Evolutionary conservation across 2,797 vertebrate genomes (phyloP).

Genomic region (Spheniscus humboldti): DNA sequence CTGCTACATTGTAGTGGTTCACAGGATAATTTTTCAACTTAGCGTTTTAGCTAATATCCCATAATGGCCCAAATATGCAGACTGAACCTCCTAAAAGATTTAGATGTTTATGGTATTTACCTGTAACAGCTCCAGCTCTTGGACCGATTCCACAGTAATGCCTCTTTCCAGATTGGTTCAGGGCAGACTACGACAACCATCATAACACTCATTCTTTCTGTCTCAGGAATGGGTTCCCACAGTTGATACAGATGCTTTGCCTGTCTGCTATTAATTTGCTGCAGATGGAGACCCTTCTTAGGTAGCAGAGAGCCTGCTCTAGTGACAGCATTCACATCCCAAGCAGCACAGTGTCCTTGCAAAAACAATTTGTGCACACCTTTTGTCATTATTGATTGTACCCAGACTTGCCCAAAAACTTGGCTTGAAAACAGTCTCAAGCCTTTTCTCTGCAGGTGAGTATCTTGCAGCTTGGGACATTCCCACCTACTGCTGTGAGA

Average conservation of each 20-base stretch:
- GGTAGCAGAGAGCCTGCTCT: background rate
- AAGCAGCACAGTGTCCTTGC: background rate
- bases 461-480: background rate
- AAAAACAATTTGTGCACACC: background rate
- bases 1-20: slow-evolving; percentile 44
- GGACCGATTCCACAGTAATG: slow-evolving; percentile 6
- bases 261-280: background rate
- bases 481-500: background rate
- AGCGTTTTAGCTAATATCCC: slow-evolving; percentile 42
- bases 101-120: slow-evolving; percentile 42
- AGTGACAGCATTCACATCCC: background rate
- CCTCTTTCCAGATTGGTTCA: slow-evolving; percentile 5
- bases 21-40: slow-evolving; percentile 56
- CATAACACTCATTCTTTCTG: background rate
- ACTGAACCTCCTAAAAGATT: slow-evolving; percentile 44
- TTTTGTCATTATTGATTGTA: background rate
- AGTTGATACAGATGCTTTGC: background rate
- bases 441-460: background rate
- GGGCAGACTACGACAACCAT: background rate
- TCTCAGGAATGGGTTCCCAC: background rate
- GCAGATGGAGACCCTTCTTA: background rate
- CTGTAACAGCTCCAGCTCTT: slow-evolving; percentile 34
- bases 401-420: background rate
- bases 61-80: slow-evolving; percentile 45
- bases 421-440: background rate